Conservation (phyloP, 2,888 invertebrate genomes). For the Cybosia mesomella region DNA sequence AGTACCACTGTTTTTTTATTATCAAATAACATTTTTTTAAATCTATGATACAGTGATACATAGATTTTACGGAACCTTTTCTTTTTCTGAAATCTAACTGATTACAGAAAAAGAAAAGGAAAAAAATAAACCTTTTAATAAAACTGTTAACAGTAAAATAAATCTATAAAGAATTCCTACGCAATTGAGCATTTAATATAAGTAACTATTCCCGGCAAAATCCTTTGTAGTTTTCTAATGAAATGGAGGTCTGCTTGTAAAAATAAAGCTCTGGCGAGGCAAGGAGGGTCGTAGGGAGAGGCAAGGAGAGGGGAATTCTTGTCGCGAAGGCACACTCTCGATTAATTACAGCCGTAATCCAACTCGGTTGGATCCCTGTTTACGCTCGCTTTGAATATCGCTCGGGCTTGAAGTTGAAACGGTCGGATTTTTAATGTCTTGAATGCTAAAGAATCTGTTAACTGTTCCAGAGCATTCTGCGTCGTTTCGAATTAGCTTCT, state of each 20-base stretch:
- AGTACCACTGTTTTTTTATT: too few species aligned
- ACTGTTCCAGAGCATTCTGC: constrained; percentile 1
- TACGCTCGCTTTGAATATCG: constrained; percentile 34
- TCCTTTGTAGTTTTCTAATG: constrained; percentile 66
- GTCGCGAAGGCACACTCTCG: constrained; percentile 64
- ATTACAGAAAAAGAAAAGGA: too few species aligned
- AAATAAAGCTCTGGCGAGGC: constrained; percentile 54
- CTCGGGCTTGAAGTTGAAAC: constrained; percentile 25
- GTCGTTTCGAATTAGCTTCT: background rate
- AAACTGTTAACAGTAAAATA: constrained; percentile 5
- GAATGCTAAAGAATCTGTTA: constrained; percentile 5
- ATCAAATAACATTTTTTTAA: too few species aligned
- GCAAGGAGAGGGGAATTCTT: constrained; percentile 35
- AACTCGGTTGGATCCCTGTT: constrained; percentile 44
- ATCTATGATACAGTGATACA: too few species aligned
- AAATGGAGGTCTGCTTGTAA: constrained; percentile 64
- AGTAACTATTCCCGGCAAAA: constrained; percentile 42
- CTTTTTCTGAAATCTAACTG: background rate
- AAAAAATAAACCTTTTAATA: background rate
- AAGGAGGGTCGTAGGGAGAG: constrained; percentile 12
- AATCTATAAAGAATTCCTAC: constrained; percentile 30
- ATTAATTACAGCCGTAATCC: constrained; percentile 71
- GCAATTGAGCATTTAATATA: constrained; percentile 53
- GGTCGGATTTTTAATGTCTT: constrained; percentile 22
- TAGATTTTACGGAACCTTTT: too few species aligned